Conservation (phyloP, 2,888 invertebrate genomes). For the Lasioglossum villosulum region DNA sequence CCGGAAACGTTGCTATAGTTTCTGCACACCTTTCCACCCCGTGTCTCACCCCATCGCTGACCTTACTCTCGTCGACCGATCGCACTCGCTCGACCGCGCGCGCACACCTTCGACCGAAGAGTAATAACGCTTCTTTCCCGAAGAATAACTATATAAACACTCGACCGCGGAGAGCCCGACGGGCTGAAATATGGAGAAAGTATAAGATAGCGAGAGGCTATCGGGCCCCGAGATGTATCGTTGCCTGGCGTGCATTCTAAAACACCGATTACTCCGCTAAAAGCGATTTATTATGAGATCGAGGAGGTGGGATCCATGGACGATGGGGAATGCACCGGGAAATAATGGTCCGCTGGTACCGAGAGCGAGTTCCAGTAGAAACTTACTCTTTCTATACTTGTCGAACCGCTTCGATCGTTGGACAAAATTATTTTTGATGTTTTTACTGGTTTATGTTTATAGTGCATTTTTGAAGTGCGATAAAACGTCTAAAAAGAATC, state of each 20-base stretch:
- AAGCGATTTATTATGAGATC: slow-evolving; percentile 37
- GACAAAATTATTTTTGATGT: background rate
- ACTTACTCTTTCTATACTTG: background rate
- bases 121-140: slow-evolving; percentile 53
- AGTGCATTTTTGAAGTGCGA: background rate
- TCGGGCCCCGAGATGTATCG: slow-evolving; percentile 18
- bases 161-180: slow-evolving; percentile 17
- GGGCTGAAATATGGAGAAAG: slow-evolving; percentile 5
- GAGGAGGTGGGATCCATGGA: background rate
- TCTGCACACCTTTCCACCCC: slow-evolving; percentile 15
- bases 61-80: slow-evolving; percentile 69
- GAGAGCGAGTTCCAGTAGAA: background rate
- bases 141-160: slow-evolving; percentile 42
- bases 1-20: slow-evolving; percentile 73
- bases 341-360: background rate
- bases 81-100: slow-evolving; percentile 26
- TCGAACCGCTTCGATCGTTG: background rate
- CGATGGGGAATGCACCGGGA: background rate
- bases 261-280: slow-evolving; percentile 20
- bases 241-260: slow-evolving; percentile 23
- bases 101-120: slow-evolving; percentile 59
- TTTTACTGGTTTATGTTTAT: too few relatives aligned
- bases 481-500: background rate
- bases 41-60: background rate
- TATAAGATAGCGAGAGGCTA: background rate